Evolutionary conservation across 2,113 vertebrate genomes (phyloP), one percentile per base, ranked within the genome.

Genomic region (Zootoca vivipara): DNA sequence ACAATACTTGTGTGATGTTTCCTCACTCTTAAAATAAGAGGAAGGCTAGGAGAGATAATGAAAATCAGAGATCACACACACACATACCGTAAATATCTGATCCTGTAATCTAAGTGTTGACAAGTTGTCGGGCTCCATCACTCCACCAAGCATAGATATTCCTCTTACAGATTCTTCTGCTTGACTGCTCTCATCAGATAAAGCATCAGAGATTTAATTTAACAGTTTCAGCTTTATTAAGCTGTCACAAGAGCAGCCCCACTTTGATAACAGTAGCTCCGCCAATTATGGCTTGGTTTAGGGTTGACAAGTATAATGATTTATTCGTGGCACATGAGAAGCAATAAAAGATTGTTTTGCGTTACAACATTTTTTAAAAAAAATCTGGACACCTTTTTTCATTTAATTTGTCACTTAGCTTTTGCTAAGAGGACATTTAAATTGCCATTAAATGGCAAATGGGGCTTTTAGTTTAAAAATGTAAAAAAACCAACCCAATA

Each of bases 151-250:
- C 82, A 95, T 77, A 94, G 94, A 95, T 90, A 93, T 85, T 91
- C 91, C 88, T 94, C 94, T 94, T 89, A 73, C 69, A 91, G 88
- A 93, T 90, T 94, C 87, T 94, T 95, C 96, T 94, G 92, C 95
- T 93, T 94, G 92, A 93, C 91, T 93, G 91, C 91, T 93, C 94
- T 95, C 93, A 96, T 97, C 96, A 96, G 94, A 95, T 95, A 95
- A 97, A 96, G 91, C 93, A 97, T 97, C 95, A 95, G 90, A 95
- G 96, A 97, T 97, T 97, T 97, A 97, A 96, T 97, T 97, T 97
- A 98, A 97, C 96, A 97, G 96, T 97, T 97, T 96, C 95, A 95
- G 94, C 94, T 97, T 98, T 98, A 98, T 97, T 97, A 97, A 96
- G 92, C 95, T 97, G 96, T 97, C 97, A 98, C 91, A 95, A 93